These are phyloP conservation scores for Agrilus biguttatus DNA, from an alignment of 2,888 invertebrate genomes.

Conservation along the genomic window DNA sequence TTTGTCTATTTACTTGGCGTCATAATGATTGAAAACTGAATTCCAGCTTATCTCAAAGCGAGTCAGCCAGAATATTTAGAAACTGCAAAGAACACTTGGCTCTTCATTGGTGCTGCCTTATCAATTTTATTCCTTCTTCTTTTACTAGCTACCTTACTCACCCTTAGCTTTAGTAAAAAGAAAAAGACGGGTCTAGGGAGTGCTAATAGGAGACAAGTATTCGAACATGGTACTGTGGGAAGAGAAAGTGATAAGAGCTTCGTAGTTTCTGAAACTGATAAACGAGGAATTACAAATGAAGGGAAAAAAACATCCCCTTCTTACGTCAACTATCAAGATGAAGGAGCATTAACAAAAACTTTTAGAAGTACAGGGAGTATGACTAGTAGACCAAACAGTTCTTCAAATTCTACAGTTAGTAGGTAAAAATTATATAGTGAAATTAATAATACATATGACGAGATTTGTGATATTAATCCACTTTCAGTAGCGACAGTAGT, in stretches of 20 bases:
- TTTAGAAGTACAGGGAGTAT: conserved; percentile 14
- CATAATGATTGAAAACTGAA: not conserved
- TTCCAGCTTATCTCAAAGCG: conserved; percentile 53
- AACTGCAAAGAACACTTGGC: conserved; percentile 42
- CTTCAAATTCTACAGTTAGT: conserved; percentile 13
- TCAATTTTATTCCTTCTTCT: conserved; percentile 44
- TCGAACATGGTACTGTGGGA: conserved; percentile 18
- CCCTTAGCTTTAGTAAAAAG: conserved; percentile 36
- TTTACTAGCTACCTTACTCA: conserved; percentile 37
- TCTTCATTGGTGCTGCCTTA: conserved; percentile 47
- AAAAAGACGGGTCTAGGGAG: conserved; percentile 20
- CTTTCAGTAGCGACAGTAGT: conserved; percentile 18
- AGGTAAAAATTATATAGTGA: conserved; percentile 9
- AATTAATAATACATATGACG: not conserved
- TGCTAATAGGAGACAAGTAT: conserved; percentile 24
- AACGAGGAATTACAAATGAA: conserved; percentile 16
- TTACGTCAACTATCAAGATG: conserved; percentile 25
- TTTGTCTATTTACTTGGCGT: not conserved
- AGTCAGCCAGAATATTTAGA: conserved; percentile 45
- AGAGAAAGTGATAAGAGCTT: conserved; percentile 24
- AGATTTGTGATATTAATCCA: not conserved
- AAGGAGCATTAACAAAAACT: conserved; percentile 17
- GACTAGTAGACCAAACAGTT: conserved; percentile 19
- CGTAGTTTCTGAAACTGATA: conserved; percentile 29
- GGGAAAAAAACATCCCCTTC: conserved; percentile 26